Conservation (phyloP, 2,797 vertebrate genomes). For the Ceryle rudis region DNA sequence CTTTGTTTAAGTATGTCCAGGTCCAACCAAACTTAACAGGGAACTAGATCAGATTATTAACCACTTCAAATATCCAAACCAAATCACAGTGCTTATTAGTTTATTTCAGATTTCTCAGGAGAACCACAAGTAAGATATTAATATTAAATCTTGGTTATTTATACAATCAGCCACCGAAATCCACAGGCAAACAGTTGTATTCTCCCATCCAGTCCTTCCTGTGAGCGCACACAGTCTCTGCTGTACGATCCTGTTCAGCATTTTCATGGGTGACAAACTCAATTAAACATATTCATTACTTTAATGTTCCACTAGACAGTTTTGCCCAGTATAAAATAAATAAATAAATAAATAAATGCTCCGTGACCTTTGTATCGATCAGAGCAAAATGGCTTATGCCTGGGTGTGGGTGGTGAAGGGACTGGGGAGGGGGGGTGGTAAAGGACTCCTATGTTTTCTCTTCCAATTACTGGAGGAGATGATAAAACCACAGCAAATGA, state of each 20-base stretch:
- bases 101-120: neutral
- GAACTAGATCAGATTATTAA: neutral
- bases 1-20: neutral
- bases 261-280: slow-evolving; percentile 82
- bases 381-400: slow-evolving; percentile 76
- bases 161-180: neutral
- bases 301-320: slow-evolving; percentile 79
- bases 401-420: slow-evolving; percentile 73
- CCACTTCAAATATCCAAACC: neutral
- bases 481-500: slow-evolving; percentile 89
- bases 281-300: slow-evolving; percentile 85
- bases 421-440: slow-evolving; percentile 58
- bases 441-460: slow-evolving; percentile 83
- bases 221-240: neutral
- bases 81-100: neutral
- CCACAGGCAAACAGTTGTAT: neutral
- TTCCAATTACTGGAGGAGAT: slow-evolving; percentile 85
- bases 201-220: neutral
- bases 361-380: slow-evolving; percentile 82
- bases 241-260: slow-evolving; percentile 41
- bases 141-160: slow-evolving; percentile 29
- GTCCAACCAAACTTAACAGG: neutral
- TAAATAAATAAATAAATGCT: slow-evolving; percentile 82
- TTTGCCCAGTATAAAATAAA: slow-evolving; percentile 73
- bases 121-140: neutral